Evolutionary conservation across 92 coral and sea anemone genomes (phyloP).

Genomic region (Epizoanthus scotinus): DNA sequence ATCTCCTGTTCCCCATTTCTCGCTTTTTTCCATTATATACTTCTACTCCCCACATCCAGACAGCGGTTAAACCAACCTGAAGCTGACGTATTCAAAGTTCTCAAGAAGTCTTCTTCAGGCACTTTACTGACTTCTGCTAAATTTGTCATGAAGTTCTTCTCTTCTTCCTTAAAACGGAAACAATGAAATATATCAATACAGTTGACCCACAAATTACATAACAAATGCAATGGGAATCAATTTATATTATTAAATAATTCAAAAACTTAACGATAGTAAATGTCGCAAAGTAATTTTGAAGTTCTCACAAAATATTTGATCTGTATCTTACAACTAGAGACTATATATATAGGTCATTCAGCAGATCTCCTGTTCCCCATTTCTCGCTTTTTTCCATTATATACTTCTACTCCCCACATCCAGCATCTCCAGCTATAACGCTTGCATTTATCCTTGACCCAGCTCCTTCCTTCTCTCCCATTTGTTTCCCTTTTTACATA

Average conservation of each 20-base stretch:
- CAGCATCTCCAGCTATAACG: background rate
- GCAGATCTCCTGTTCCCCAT: too few species aligned
- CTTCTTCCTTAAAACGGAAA: slow-evolving; percentile 68
- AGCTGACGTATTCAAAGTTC: slow-evolving; percentile 84
- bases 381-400: background rate
- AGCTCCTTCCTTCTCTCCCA: background rate
- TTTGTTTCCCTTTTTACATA: background rate
- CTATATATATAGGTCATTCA: too few species aligned
- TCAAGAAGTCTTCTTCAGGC: slow-evolving; percentile 84
- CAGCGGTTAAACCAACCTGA: slow-evolving; percentile 51
- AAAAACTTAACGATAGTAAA: too few species aligned
- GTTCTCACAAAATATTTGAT: too few species aligned
- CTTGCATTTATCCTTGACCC: too few species aligned
- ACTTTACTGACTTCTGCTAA: slow-evolving; percentile 83
- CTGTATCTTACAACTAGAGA: too few species aligned
- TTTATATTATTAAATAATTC: too few species aligned
- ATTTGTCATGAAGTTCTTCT: slow-evolving; percentile 80
- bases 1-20: too few species aligned
- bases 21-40: background rate
- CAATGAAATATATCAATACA: background rate
- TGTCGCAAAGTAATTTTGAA: too few species aligned
- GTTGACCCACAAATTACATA: background rate
- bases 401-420: background rate
- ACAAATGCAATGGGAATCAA: too few species aligned
- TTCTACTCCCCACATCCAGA: background rate